These are phyloP conservation scores for Anarrhichthys ocellatus DNA, from an alignment of 2,113 vertebrate genomes.

Conservation along the genomic window DNA sequence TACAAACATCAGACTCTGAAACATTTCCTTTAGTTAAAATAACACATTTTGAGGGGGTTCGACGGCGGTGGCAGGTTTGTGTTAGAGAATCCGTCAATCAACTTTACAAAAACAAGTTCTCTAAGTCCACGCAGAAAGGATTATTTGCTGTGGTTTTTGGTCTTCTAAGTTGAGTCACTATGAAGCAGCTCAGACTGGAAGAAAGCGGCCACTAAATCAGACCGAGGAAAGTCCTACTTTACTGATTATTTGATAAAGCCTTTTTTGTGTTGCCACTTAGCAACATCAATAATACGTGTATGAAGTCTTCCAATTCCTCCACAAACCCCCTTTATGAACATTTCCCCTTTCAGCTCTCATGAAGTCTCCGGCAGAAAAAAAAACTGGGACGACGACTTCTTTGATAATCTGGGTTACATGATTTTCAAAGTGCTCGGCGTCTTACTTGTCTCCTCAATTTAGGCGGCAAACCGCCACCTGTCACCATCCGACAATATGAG, in stretches of 20 bases:
- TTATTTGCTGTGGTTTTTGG: background rate
- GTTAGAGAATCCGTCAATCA: background rate
- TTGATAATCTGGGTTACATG: constrained; percentile 43
- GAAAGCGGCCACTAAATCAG: background rate
- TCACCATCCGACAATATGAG: constrained; percentile 21
- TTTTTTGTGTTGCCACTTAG: background rate
- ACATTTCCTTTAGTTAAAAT: background rate
- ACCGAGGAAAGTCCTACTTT: background rate
- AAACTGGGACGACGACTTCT: constrained; percentile 9
- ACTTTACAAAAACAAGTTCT: background rate
- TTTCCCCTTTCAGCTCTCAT: constrained; percentile 9
- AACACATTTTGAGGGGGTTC: background rate
- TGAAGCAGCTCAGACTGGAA: background rate
- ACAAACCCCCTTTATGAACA: background rate
- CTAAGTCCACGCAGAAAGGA: background rate
- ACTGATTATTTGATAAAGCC: background rate
- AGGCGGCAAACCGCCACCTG: constrained; percentile 18
- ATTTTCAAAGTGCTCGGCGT: constrained; percentile 34
- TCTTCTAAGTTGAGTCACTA: background rate
- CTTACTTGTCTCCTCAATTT: constrained; percentile 23
- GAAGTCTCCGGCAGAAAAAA: background rate
- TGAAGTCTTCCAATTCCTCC: background rate
- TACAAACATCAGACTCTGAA: background rate
- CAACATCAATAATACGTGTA: background rate
- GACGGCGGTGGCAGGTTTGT: background rate